Conservation (phyloP, 64 coral and sea anemone genomes). For the Montipora sp. region DNA sequence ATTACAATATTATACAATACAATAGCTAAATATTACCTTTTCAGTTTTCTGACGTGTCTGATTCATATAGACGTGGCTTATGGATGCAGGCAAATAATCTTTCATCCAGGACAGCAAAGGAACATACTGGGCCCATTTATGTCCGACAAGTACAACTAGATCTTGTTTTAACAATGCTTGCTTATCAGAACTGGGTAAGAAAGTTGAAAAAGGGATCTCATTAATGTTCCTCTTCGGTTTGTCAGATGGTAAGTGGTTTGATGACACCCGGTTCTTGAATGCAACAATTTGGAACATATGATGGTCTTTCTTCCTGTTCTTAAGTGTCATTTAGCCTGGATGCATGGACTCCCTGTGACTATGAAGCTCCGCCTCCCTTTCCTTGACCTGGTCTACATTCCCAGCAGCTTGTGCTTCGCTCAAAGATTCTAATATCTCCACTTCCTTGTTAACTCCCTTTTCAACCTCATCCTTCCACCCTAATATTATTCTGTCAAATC, state of each 20-base stretch:
- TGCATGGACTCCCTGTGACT: constrained; percentile 60
- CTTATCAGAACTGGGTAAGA: constrained; percentile 52
- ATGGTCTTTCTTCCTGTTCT: constrained; percentile 66
- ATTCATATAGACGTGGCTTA: constrained; percentile 52
- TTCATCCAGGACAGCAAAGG: constrained; percentile 52
- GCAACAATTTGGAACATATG: constrained; percentile 70
- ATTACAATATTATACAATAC: not conserved
- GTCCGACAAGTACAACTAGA: constrained; percentile 34
- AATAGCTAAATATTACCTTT: constrained; percentile 12
- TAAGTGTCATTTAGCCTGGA: constrained; percentile 65
- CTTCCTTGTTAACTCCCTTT: constrained; percentile 3
- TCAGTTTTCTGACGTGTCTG: constrained; percentile 59
- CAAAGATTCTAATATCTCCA: not conserved
- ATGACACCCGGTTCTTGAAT: constrained; percentile 52
- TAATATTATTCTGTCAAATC: constrained; percentile 20
- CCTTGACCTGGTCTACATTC: not conserved
- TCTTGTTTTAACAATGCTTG: constrained; percentile 6
- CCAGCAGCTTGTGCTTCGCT: not conserved
- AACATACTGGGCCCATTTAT: constrained; percentile 59
- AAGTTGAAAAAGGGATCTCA: constrained; percentile 33
- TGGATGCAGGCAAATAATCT: constrained; percentile 43
- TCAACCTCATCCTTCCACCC: constrained; percentile 53
- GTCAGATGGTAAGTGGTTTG: constrained; percentile 30
- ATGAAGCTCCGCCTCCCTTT: constrained; percentile 19
- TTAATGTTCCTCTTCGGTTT: not conserved